Evolutionary conservation across 2,113 vertebrate genomes (phyloP), one percentile per base, ranked within the genome.

Genomic region (Corythornis madagascariensis): DNA sequence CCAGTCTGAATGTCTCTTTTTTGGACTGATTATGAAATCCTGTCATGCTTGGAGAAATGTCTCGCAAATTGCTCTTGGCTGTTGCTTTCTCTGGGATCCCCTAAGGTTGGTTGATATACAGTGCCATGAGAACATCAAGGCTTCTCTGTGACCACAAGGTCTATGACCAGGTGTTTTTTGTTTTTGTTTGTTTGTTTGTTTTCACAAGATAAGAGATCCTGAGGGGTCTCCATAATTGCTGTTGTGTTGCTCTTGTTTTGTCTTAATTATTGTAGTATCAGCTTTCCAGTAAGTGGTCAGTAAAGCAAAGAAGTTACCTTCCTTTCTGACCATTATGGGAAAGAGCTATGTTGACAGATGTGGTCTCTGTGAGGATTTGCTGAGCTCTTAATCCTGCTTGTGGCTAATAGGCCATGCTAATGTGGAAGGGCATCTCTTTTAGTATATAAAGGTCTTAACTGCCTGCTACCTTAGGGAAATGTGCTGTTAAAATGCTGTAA

Each of bases 351-450:
- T 82, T 73, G 79, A 74, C 78, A 85, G 78, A 77, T 83, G 75
- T 55, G 52, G 67, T 17, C 59, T 79, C 31, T 70, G 53, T 67
- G 79, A 88, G 69, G 75, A 45, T 94, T 87, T 94, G 72, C 82
- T 88, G 85, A 93, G 75, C 75, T 83, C 57, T 92, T 92, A 92
- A 91, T 95, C 85, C 85, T 85, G 45, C 91, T 96, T 92, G 91
- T 83, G 64, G 59, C 74, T 92, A 81, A 92, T 56, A 86, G 78
- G 48, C 71, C 75, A 43, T 56, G 55, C 63, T 92, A 48, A 79
- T 87, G 66, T 87, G 75, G 71, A 89, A 80, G 71, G 48, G 47
- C 84, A 83, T 92, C 59, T 87, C 75, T 61, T 73, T 71, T 47
- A 43, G 69, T 63, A 15, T 71, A 16, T 74, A 52, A 80, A 89